Evolutionary conservation across 1,140 invertebrate genomes (phyloP), one percentile per base, ranked within the genome.

Genomic region (Melitaea cinxia): DNA sequence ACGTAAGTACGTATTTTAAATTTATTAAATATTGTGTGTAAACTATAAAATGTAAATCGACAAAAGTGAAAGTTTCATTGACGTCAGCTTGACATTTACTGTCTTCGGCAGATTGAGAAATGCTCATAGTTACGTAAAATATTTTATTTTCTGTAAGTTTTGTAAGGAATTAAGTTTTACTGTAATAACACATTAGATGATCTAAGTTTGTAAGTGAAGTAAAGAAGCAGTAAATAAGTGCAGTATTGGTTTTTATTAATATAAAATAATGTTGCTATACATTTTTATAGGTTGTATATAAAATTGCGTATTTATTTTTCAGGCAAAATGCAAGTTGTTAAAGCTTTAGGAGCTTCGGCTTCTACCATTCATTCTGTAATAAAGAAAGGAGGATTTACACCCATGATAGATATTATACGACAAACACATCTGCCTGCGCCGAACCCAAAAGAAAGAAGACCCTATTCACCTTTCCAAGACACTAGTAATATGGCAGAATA

Each of bases 391-490:
- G 85, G 73, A 42, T 82, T 89, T 65, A 72, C 80, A 14, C 85
- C 88, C 15, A 53, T 77, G 9, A 56, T 84, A 57, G 82, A 83
- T 35, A 85, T 90, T 75, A 75, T 86, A 59, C 83, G 91, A 28
- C 80, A 89, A 72, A 88, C 83, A 37, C 91, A 92, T 80, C 78
- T 91, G 52, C 89, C 90, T 28, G 90, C 84, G 10, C 91, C 87
- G 9, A 84, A 83, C 23, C 78, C 78, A 10, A 84, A 79, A 50
- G 88, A 89, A 68, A 77, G 59, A 49, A 76, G 90, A 56, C 75
- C 83, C 4, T 89, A 89, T 60, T 92, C 91, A n/a, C 96, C 96
- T 0, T 97, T 97, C 84, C 94, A 95, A 87, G 93, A 94, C 56
- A 93, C 94, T 1, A 92, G 88, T 55, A 96, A 94, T 82, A 92